These are phyloP conservation scores for Sarcophaga peregrina DNA, from an alignment of 1,140 invertebrate species.

Conservation along the genomic window DNA sequence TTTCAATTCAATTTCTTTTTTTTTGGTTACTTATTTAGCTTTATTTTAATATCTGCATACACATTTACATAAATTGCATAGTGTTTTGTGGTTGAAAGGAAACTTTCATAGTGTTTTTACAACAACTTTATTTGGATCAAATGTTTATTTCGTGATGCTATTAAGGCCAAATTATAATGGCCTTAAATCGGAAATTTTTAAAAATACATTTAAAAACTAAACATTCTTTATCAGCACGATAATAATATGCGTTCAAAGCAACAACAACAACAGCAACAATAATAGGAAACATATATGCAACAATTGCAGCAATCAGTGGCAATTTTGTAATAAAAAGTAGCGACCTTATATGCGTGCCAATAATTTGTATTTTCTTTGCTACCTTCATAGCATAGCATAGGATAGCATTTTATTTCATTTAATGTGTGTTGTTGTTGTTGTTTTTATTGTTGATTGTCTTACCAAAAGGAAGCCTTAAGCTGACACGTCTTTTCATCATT, in stretches of 20 bases:
- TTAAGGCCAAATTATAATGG: not conserved
- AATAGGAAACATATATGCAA: not conserved
- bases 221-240: not conserved
- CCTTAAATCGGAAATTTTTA: not conserved
- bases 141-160: slow-evolving; percentile 8
- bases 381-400: not conserved
- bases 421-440: not conserved
- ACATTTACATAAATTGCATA: too few species aligned
- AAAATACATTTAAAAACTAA: not conserved
- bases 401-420: not conserved
- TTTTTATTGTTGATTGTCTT: not conserved
- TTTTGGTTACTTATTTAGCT: too few species aligned
- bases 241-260: not conserved
- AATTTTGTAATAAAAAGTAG: not conserved
- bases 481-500: slow-evolving; percentile 33
- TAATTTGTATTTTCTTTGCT: slow-evolving; percentile 2
- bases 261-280: not conserved
- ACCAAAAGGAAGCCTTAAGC: slow-evolving; percentile 29
- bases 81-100: too few species aligned
- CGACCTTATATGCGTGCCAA: slow-evolving; percentile 40
- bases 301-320: not conserved
- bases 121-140: not conserved
- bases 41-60: too few species aligned
- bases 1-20: too few species aligned
- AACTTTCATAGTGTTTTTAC: too few species aligned